Base-by-base conservation (phyloP, 2,797 vertebrate species). In the Simalia tracyae region DNA sequence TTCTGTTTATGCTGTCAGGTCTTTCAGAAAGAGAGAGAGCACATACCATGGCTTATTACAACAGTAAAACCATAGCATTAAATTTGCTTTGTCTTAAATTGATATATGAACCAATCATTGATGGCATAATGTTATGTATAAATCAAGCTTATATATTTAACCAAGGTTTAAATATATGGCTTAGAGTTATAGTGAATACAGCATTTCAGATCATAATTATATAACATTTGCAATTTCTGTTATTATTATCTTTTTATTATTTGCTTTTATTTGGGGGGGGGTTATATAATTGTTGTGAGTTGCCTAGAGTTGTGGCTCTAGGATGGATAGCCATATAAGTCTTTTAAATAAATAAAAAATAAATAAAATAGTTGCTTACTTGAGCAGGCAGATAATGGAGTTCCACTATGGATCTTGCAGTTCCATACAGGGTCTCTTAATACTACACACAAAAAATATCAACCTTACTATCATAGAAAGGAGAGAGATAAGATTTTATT, bases 171-270 rank as follows among this genome's bases (percentile, higher is more conserved):
- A 61, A 61, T 61, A 61, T 28, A 64, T 64, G 3, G 50, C 28
- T 28, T 64, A 64, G 26, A 11, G 26, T 64, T 64, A 64, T 28
- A 64, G 28, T 28, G 10, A 28, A 28, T 64, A 28, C 26, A 64
- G 26, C 63, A 3, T 64, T 64, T 26, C 63, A 26, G 86, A 91
- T 54, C 0, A 0, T 59, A 68, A 81, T 91, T 91, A 36, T 90
- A 28, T 93, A 92, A 54, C 59, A 93, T 88, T 66, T 93, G 4
- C 31, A 76, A 56, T 89, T 86, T 56, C 50, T 72, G 1, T 36
- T 86, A 50, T 61, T 76, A 56, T 28, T 89, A 54, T 7, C 15
- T 76, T 31, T 22, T 85, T 56, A n/a, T 64, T 64, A 28, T 64
- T 64, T 64, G 63, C 26, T 64, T 64, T 64, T 64, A 12, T 66